A percentile compares a stretch with the other conserved stretches of the same genome.
phyloP scores from a whole-genome alignment of 2,797 vertebrate species.

The Taeniopygia guttata region DNA sequence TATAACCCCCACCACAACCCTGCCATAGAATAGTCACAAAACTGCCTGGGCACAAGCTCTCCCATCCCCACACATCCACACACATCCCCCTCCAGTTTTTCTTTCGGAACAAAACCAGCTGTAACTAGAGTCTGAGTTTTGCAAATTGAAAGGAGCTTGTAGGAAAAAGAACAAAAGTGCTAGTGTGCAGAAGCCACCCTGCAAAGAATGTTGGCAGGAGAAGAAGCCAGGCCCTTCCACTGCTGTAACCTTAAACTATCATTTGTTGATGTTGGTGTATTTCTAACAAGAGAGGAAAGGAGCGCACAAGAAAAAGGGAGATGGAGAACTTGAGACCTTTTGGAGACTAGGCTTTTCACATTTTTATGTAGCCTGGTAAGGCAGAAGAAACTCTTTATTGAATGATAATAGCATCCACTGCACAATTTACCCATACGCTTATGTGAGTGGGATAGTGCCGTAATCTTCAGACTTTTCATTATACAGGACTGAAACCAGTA shows the following conservation, averaged over 20 bases:
- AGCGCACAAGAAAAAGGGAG: background rate
- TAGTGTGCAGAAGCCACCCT: conserved; percentile 50
- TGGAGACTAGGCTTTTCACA: conserved; percentile 33
- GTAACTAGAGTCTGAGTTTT: conserved; percentile 63
- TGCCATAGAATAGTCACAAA: background rate
- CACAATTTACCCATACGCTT: background rate
- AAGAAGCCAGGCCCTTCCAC: conserved; percentile 46
- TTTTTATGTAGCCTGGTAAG: conserved; percentile 24
- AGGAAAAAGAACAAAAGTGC: conserved; percentile 61
- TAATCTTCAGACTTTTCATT: conserved; percentile 38
- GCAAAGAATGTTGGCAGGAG: conserved; percentile 45
- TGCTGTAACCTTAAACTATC: conserved; percentile 56
- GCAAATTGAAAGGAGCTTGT: conserved; percentile 46
- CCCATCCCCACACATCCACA: background rate
- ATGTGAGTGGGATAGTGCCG: background rate
- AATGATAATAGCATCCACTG: background rate
- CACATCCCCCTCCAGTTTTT: conserved; percentile 21
- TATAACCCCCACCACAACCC: background rate
- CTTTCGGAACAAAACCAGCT: conserved; percentile 47
- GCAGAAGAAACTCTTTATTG: background rate
- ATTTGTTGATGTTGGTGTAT: conserved; percentile 40
- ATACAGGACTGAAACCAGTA: conserved; percentile 47
- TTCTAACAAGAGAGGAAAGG: background rate
- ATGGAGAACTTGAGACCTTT: conserved; percentile 9
- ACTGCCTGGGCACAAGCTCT: background rate